Evolutionary conservation across 35 echinoderm and acorn worm species (phyloP).

Genomic region (Diadema setosum): DNA sequence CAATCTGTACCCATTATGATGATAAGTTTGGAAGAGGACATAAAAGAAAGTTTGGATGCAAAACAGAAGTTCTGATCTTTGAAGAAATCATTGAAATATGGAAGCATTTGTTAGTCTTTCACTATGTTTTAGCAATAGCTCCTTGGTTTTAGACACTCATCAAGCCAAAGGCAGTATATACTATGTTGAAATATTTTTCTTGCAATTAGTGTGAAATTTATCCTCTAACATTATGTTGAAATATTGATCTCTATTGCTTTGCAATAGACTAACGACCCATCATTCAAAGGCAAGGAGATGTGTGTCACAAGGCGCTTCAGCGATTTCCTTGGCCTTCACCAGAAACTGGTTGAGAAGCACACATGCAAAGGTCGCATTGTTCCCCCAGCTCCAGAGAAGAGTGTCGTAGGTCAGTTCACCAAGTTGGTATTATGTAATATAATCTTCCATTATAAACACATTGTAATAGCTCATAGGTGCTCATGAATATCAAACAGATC

Average conservation of each 20-base stretch:
- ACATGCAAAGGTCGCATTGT: constrained; percentile 82
- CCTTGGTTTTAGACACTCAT: background rate
- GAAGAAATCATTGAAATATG: no score
- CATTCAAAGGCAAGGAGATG: constrained; percentile 83
- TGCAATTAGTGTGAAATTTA: background rate
- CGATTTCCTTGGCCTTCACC: constrained; percentile 92
- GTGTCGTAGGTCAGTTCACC: constrained; percentile 83
- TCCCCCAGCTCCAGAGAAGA: constrained; percentile 96
- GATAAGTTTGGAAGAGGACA: no score
- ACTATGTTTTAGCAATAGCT: background rate
- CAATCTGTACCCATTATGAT: no score
- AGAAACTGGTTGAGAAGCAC: constrained; percentile 78
- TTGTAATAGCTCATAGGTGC: no score
- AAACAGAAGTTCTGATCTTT: no score
- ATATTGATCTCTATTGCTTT: background rate
- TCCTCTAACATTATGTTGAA: background rate
- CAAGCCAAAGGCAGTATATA: background rate
- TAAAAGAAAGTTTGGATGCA: no score
- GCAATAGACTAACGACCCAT: constrained; percentile 70
- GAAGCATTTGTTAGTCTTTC: no score
- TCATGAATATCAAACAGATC: no score
- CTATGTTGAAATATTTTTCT: no score
- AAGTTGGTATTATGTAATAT: no score
- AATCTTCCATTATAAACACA: no score
- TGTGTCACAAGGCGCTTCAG: constrained; percentile 79